phyloP scores from a whole-genome alignment of 2,888 invertebrate species.

The Halocaridina rubra region DNA sequence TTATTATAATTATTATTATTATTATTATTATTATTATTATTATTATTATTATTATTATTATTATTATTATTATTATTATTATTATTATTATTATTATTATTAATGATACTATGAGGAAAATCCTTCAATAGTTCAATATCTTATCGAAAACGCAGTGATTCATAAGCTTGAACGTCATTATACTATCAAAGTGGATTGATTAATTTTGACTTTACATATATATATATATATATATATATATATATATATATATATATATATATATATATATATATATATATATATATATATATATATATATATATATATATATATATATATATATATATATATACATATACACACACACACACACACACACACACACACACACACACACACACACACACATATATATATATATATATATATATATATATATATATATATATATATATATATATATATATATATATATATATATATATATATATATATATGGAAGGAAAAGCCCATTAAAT shows the following conservation, averaged over 20 bases:
- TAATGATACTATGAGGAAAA: too few relatives aligned
- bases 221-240: neutral
- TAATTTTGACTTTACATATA: too few relatives aligned
- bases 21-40: neutral
- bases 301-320: neutral
- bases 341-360: neutral
- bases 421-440: constrained; percentile 18
- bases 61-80: neutral
- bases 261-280: constrained; percentile 21
- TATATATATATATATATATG: neutral
- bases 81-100: neutral
- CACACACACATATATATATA: constrained; percentile 11
- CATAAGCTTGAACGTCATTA: too few relatives aligned
- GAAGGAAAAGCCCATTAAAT: too few relatives aligned
- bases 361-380: neutral
- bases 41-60: neutral
- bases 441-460: neutral
- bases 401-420: constrained; percentile 21
- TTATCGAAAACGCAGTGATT: too few relatives aligned
- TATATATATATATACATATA: constrained; percentile 19
- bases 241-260: constrained; percentile 21
- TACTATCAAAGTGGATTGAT: too few relatives aligned
- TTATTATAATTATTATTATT: too few relatives aligned
- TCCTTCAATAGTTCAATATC: too few relatives aligned
- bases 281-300: constrained; percentile 1